Evolutionary conservation across 2,797 vertebrate genomes (phyloP).

Genomic region (Schizopygopsis pylzovi): DNA sequence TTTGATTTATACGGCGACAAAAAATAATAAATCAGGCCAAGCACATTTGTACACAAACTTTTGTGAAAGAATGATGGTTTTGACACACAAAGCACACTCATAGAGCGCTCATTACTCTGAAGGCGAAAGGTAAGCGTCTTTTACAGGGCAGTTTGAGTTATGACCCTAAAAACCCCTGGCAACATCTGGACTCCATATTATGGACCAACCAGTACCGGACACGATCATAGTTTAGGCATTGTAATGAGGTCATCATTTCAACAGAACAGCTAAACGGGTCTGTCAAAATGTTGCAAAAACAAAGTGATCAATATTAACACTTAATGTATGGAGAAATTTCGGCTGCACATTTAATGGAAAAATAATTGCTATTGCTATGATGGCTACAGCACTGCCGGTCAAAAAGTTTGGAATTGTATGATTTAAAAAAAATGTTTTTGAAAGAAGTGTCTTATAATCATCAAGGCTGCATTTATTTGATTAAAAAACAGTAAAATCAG

Average conservation of each 20-base stretch:
- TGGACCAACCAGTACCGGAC: slow-evolving; percentile 24
- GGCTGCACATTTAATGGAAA: background rate
- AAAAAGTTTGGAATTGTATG: background rate
- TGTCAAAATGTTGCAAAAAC: background rate
- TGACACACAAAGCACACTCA: slow-evolving; percentile 57
- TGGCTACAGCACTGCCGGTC: background rate
- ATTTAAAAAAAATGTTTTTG: background rate
- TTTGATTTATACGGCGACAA: slow-evolving; percentile 24
- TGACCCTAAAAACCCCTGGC: slow-evolving; percentile 42
- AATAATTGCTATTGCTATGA: background rate
- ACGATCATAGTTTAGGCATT: slow-evolving; percentile 3
- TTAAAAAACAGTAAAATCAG: background rate
- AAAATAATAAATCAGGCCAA: slow-evolving; percentile 70
- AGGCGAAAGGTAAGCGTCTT: slow-evolving; percentile 31
- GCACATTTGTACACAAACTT: slow-evolving; percentile 74
- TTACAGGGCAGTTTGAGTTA: slow-evolving; percentile 58
- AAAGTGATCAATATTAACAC: background rate
- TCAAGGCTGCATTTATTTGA: background rate
- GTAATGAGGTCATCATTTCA: slow-evolving; percentile 19
- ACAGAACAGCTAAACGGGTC: slow-evolving; percentile 17
- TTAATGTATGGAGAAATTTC: background rate
- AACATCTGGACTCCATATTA: slow-evolving; percentile 59
- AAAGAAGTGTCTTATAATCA: background rate
- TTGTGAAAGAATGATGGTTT: slow-evolving; percentile 71
- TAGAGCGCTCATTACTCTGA: slow-evolving; percentile 48